phyloP scores from a whole-genome alignment of 2,888 invertebrate genomes.

The Heliconius sara region DNA sequence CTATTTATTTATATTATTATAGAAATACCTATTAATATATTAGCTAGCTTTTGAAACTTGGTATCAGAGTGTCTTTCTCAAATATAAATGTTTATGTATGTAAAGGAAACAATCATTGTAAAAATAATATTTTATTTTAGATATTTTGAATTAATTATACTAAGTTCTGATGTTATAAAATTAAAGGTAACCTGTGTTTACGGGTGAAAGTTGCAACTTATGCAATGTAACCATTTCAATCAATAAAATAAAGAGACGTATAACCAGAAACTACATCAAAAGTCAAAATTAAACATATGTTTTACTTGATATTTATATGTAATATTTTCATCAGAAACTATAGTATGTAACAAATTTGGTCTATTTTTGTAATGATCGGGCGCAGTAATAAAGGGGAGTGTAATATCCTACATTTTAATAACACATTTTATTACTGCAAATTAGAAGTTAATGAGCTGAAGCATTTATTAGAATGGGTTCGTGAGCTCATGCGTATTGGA shows the following conservation, averaged over 20 bases:
- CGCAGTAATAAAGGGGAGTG: not conserved
- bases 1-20: not conserved
- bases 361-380: not conserved
- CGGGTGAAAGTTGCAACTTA: slow-evolving; percentile 3
- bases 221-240: not conserved
- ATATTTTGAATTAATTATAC: not conserved
- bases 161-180: not conserved
- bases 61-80: not conserved
- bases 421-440: not conserved
- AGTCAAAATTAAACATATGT: not conserved
- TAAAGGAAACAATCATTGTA: not conserved
- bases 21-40: not conserved
- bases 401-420: not conserved
- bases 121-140: not conserved
- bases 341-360: not conserved
- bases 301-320: not conserved
- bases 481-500: not conserved
- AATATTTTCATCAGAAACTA: not conserved
- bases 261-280: not conserved
- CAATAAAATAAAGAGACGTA: slow-evolving; percentile 23
- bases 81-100: not conserved
- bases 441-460: not conserved
- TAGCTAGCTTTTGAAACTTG: not conserved
- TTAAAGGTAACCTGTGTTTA: slow-evolving; percentile 9
- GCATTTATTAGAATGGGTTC: not conserved